Evolutionary conservation across 2,113 vertebrate genomes (phyloP).

Genomic region (Cercopithecus mona): DNA sequence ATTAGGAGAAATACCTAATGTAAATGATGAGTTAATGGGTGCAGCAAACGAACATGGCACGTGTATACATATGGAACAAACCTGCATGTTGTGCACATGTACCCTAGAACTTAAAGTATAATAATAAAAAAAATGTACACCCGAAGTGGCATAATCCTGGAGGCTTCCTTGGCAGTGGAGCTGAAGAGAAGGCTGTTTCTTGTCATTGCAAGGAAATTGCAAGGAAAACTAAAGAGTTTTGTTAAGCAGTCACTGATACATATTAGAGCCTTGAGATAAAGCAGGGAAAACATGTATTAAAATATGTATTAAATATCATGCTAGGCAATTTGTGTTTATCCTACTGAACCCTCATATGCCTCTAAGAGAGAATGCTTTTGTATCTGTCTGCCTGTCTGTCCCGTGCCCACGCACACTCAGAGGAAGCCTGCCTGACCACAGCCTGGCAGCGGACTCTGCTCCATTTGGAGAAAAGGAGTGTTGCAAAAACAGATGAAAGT

Average conservation of each 20-base stretch:
- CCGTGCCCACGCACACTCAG: not conserved
- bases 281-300: not conserved
- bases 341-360: not conserved
- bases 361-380: not conserved
- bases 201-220: not conserved
- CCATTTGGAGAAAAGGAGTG: not conserved
- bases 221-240: not conserved
- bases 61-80: too few relatives aligned
- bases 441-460: not conserved
- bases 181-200: not conserved
- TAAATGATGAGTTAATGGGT: too few relatives aligned
- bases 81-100: too few relatives aligned
- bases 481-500: not conserved
- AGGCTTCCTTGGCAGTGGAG: not conserved
- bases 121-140: not conserved
- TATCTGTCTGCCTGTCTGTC: not conserved
- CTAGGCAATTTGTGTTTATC: not conserved
- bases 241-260: not conserved
- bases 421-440: not conserved
- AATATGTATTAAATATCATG: not conserved
- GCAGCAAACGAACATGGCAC: too few relatives aligned
- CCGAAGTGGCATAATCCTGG: not conserved
- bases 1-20: too few relatives aligned
- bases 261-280: not conserved
- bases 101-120: too few relatives aligned